A percentile compares a stretch with the other conserved stretches of the same genome.
Evolutionary conservation across 2,888 invertebrate species (phyloP).

Genomic region (Melolontha melolontha): DNA sequence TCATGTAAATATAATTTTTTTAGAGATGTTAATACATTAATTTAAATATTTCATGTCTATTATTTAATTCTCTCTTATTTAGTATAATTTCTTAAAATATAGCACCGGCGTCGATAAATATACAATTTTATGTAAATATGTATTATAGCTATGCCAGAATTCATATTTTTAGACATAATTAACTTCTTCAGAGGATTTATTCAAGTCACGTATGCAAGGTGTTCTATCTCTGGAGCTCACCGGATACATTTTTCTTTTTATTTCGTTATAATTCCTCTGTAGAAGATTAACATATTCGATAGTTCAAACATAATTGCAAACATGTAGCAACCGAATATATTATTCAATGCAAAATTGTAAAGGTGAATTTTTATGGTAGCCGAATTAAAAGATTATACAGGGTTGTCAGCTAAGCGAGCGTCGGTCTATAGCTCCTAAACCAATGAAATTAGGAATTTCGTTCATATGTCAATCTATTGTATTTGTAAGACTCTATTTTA

Average conservation of each 20-base stretch:
- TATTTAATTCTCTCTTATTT: too few relatives aligned
- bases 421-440: too few relatives aligned
- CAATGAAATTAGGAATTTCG: too few relatives aligned
- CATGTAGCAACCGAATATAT: background rate
- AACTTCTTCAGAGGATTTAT: conserved; percentile 9
- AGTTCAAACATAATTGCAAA: conserved; percentile 12
- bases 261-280: conserved; percentile 8
- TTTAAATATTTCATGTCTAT: too few relatives aligned
- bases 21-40: too few relatives aligned
- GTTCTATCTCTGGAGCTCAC: background rate
- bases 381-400: too few relatives aligned
- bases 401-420: too few relatives aligned
- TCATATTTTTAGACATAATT: conserved; percentile 22
- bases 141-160: background rate
- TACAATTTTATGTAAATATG: conserved; percentile 1
- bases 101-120: background rate
- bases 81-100: background rate
- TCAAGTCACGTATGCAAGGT: conserved; percentile 19
- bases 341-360: background rate
- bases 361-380: too few relatives aligned
- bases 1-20: too few relatives aligned
- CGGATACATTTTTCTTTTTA: conserved; percentile 17
- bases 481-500: too few relatives aligned
- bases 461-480: too few relatives aligned
- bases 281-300: background rate